Conservation (phyloP, 53 echinoderm and acorn worm genomes). For the Crossaster papposus region DNA sequence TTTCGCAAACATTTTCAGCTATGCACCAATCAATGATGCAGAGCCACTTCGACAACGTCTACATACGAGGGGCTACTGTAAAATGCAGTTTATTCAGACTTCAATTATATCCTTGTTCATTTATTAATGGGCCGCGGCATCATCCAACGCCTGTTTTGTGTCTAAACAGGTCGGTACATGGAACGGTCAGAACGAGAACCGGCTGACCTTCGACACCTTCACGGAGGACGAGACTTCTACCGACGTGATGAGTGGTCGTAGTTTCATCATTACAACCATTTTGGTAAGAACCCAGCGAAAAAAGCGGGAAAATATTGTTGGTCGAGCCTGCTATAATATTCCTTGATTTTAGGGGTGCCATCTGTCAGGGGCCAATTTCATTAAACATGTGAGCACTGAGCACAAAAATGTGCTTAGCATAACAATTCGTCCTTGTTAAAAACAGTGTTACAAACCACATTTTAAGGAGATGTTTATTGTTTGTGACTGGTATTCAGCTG, state of each 20-base stretch:
- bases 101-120: not conserved
- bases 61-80: not conserved
- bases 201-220: constrained; percentile 52
- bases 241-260: constrained; percentile 28
- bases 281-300: constrained; percentile 38
- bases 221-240: constrained; percentile 8
- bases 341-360: too few species aligned
- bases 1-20: not conserved
- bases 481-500: too few species aligned
- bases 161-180: constrained; percentile 65
- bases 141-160: constrained; percentile 15
- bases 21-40: not conserved
- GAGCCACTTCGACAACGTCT: not conserved
- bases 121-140: not conserved
- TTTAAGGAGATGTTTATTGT: too few species aligned
- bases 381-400: too few species aligned
- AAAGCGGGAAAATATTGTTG: too few species aligned
- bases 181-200: constrained; percentile 54
- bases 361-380: too few species aligned
- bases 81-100: not conserved
- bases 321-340: too few species aligned
- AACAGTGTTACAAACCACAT: too few species aligned
- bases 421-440: too few species aligned
- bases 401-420: too few species aligned
- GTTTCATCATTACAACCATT: constrained; percentile 64